Conservation (phyloP, 2,888 invertebrate species). For the Heliconius sara region DNA sequence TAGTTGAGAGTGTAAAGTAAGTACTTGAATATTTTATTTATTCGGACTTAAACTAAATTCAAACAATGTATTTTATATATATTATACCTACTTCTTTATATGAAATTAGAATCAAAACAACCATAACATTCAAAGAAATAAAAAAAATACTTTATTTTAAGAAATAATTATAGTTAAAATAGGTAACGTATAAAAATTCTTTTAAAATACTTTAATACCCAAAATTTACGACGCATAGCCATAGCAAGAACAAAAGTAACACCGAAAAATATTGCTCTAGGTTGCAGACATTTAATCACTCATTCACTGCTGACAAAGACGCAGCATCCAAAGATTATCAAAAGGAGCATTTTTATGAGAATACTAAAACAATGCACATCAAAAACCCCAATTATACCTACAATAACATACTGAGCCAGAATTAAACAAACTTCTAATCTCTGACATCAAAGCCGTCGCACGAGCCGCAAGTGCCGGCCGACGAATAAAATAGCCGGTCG, state of each 20-base stretch:
- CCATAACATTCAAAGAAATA: background rate
- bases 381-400: slow-evolving; percentile 53
- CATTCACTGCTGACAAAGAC: background rate
- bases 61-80: background rate
- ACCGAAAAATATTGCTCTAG: background rate
- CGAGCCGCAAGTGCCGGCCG: slow-evolving; percentile 72
- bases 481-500: slow-evolving; percentile 80
- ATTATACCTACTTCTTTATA: background rate
- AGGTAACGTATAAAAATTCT: background rate
- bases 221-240: background rate
- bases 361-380: slow-evolving; percentile 47
- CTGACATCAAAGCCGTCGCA: slow-evolving; percentile 77
- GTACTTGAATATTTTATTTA: background rate
- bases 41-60: no score
- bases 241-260: background rate
- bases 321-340: slow-evolving; percentile 34
- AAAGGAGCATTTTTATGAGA: slow-evolving; percentile 30
- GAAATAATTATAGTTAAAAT: background rate
- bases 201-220: no score
- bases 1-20: no score
- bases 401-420: slow-evolving; percentile 54
- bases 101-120: background rate
- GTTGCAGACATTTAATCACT: slow-evolving; percentile 14
- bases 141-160: no score
- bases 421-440: slow-evolving; percentile 75